Percentiles rank a stretch among this genome's conserved stretches.
These are phyloP conservation scores for Bombus superbus DNA, from an alignment of 1,140 invertebrate species.

Conservation along the genomic window DNA sequence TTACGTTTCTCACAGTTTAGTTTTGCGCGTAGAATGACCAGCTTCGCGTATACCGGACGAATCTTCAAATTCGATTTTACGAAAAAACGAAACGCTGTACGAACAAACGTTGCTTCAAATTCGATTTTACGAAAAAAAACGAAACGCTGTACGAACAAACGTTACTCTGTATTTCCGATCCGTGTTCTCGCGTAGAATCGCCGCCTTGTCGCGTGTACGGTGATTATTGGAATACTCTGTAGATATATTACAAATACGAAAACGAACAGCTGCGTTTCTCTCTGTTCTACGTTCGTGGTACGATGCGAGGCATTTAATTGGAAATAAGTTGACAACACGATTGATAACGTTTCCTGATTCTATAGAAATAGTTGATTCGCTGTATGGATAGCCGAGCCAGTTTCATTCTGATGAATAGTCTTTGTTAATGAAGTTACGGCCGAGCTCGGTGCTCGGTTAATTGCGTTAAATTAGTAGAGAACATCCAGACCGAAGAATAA, in stretches of 20 bases:
- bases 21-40: no score
- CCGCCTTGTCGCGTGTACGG: no score
- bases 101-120: no score
- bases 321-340: conserved; percentile 23
- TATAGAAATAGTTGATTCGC: neutral
- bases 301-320: conserved; percentile 1
- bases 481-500: conserved; percentile 18
- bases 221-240: neutral
- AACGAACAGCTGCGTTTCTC: neutral
- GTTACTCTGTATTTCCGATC: neutral
- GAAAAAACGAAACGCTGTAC: no score
- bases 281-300: no score
- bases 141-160: no score
- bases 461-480: conserved; percentile 35
- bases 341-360: conserved; percentile 14
- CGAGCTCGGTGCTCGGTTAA: conserved; percentile 1
- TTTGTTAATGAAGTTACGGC: conserved; percentile 37
- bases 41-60: no score
- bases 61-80: no score
- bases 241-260: neutral
- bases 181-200: neutral
- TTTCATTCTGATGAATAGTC: conserved; percentile 21
- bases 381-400: neutral
- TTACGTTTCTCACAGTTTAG: no score
- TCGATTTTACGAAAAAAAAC: no score